Conservation (phyloP, 1,140 invertebrate species). For the Apis laboriosa region DNA sequence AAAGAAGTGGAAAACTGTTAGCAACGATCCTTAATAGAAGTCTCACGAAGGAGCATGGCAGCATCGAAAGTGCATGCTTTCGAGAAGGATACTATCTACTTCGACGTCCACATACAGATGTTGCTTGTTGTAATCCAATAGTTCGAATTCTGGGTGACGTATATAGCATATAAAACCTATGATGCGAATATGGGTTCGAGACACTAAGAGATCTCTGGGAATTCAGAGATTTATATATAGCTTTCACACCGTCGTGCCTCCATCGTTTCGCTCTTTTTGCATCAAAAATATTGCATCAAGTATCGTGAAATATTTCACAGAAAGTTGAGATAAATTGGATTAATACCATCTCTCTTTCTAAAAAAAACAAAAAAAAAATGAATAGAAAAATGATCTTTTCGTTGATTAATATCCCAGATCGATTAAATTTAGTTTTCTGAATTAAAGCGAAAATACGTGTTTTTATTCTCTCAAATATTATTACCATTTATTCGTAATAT, state of each 20-base stretch:
- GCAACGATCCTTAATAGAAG: not conserved
- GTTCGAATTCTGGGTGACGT: slow-evolving; percentile 51
- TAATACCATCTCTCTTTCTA: too few species aligned
- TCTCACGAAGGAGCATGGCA: slow-evolving; percentile 19
- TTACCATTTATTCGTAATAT: too few species aligned
- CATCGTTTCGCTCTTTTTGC: not conserved
- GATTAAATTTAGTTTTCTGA: too few species aligned
- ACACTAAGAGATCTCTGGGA: slow-evolving; percentile 33
- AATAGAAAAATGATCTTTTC: too few species aligned
- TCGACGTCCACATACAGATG: slow-evolving; percentile 46
- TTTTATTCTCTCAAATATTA: too few species aligned
- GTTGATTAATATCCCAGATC: too few species aligned
- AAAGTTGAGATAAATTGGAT: not conserved
- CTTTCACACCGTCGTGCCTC: not conserved
- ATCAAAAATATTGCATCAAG: not conserved
- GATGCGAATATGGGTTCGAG: slow-evolving; percentile 47
- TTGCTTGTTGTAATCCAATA: slow-evolving; percentile 60
- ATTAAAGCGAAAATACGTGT: too few species aligned
- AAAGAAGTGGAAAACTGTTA: not conserved
- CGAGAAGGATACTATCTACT: slow-evolving; percentile 47
- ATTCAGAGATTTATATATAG: slow-evolving; percentile 34
- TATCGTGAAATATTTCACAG: not conserved
- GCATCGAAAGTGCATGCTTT: slow-evolving; percentile 43
- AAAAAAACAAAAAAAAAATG: too few species aligned
- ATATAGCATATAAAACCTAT: slow-evolving; percentile 39